A percentile compares a stretch with the other conserved stretches of the same genome.
Conservation (phyloP, 2,113 vertebrate genomes). For the Stegostoma tigrinum region DNA sequence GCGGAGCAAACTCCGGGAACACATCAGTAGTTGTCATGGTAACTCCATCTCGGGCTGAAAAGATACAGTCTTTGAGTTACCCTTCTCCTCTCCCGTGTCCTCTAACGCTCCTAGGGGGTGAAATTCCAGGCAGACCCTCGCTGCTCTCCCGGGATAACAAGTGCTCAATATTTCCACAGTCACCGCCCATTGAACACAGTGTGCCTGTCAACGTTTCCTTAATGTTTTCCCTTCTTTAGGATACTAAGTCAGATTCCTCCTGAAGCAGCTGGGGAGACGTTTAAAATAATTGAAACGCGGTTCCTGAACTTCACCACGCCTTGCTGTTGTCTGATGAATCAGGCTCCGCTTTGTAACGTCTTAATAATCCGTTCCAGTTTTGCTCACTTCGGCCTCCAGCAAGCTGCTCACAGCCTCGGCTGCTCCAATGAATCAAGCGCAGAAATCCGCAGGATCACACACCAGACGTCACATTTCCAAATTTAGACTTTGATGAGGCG, state of each 20-base stretch:
- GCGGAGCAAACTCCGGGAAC: conserved; percentile 47
- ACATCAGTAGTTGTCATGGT: conserved; percentile 62
- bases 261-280: neutral
- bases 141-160: too few relatives aligned
- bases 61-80: neutral
- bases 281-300: neutral
- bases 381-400: neutral
- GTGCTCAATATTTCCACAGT: neutral
- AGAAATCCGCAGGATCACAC: conserved; percentile 1
- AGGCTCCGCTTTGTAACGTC: neutral
- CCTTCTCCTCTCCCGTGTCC: neutral
- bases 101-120: neutral
- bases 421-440: neutral
- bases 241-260: neutral
- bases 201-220: neutral
- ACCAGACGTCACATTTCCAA: neutral
- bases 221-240: neutral
- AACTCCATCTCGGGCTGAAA: conserved; percentile 48
- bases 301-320: neutral
- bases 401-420: neutral
- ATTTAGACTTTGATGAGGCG: neutral
- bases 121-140: neutral
- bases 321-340: neutral
- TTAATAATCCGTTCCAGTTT: neutral
- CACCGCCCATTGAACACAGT: neutral